These are phyloP conservation scores for Drosophila bifasciata DNA, from an alignment of 1,140 invertebrate species.

Conservation along the genomic window DNA sequence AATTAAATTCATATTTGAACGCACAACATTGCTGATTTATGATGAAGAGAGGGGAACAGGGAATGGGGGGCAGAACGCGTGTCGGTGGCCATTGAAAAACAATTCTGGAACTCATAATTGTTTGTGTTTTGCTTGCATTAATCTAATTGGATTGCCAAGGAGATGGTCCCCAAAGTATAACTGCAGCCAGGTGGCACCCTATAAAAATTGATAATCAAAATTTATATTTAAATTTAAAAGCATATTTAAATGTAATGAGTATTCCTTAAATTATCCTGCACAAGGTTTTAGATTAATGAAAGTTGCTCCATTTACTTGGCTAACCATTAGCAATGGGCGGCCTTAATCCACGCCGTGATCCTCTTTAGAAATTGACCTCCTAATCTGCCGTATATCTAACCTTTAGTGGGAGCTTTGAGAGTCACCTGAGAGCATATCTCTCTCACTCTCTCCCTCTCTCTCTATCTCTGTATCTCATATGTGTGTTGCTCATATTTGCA, in stretches of 20 bases:
- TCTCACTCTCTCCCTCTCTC: no score
- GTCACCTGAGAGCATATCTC: slow-evolving; percentile 26
- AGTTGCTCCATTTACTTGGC: no score
- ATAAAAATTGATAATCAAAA: no score
- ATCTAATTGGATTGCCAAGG: slow-evolving; percentile 44
- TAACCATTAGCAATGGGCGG: no score
- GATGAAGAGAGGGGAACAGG: slow-evolving; percentile 5
- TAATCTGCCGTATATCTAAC: slow-evolving; percentile 29
- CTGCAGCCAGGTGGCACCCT: no score
- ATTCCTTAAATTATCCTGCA: no score
- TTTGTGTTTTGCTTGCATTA: slow-evolving; percentile 42
- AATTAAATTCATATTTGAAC: slow-evolving; percentile 79
- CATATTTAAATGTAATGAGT: no score
- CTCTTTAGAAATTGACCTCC: not conserved
- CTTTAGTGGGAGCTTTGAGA: not conserved
- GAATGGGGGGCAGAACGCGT: slow-evolving; percentile 11
- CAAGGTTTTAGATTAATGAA: no score
- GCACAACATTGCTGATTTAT: slow-evolving; percentile 68
- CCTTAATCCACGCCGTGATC: no score
- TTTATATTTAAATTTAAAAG: no score
- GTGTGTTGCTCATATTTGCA: slow-evolving; percentile 59
- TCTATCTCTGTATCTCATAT: no score
- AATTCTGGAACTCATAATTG: slow-evolving; percentile 52
- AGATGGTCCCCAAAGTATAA: no score
- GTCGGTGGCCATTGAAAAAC: slow-evolving; percentile 44